Evolutionary conservation across 2,113 vertebrate genomes (phyloP), one percentile per base, ranked within the genome.

Genomic region (Campylomormyrus tamandua): DNA sequence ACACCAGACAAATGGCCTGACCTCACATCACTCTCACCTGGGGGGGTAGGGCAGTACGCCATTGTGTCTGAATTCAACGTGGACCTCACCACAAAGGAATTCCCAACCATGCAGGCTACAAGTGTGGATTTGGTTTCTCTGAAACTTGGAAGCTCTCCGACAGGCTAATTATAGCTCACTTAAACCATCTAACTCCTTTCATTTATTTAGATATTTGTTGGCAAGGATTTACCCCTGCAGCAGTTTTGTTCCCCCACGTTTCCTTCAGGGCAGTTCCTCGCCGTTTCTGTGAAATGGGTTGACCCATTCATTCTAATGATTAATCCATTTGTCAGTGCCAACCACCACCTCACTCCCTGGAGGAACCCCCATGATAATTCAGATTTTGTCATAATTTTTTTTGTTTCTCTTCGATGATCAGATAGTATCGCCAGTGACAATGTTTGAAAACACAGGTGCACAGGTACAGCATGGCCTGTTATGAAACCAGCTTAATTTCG

Each of bases 181-280:
- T 52, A 48, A 83, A 50, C 88, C 31, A 42, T 21, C 9, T 21
- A 56, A 45, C 50, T 87, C 50, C 27, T 66, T 70, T 88, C 21
- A 88, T 89, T 83, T 89, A 70, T 89, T 89, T n/a, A 48, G 56
- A 21, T 88, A 24, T 46, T 88, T 66, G 35, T 70, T 48, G 39
- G 31, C 58, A 19, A 31, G 19, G 50, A 35, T 31, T 52, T 87
- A 10, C 35, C 58, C 88, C 5, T 7, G 3, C 58, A 27, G 15
- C 17, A 35, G n/a, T 8, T 19, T 50, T 53, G 2, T 24, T 66
- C 9, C 62, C 62, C 9, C 46, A 31, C 15, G 8, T 52, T 52
- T 49, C n/a, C 11, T 3, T 35, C 19, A 50, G n/a, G 58, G 24
- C 58, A 39, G 42, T 19, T 48, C 49, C n/a, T n/a, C 31, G 27